Evolutionary conservation across 2,888 invertebrate genomes (phyloP).

Genomic region (Amiota minor): DNA sequence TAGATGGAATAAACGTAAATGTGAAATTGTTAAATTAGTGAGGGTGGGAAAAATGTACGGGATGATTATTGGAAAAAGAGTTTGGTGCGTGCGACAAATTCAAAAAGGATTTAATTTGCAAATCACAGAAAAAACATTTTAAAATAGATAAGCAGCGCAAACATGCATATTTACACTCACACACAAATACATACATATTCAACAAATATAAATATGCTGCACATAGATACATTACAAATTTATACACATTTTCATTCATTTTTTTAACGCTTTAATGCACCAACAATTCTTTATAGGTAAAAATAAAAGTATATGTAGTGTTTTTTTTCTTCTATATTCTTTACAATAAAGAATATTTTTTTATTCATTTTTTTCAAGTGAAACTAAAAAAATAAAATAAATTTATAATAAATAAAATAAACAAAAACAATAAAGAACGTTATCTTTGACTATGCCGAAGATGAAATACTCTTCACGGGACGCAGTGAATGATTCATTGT

Average conservation of each 20-base stretch:
- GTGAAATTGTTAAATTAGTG: not conserved
- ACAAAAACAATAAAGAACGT: no score
- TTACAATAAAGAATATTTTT: no score
- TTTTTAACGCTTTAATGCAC: not conserved
- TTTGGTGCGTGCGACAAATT: not conserved
- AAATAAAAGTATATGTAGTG: not conserved
- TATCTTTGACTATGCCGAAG: no score
- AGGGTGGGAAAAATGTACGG: not conserved
- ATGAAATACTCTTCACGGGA: no score
- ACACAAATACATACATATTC: not conserved
- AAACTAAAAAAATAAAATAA: no score
- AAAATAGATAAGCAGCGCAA: slow-evolving; percentile 6
- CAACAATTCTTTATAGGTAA: not conserved
- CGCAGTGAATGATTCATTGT: no score
- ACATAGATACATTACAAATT: not conserved
- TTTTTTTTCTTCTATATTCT: no score
- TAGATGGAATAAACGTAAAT: no score
- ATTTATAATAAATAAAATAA: no score
- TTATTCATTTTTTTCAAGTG: no score
- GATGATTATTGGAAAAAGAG: slow-evolving; percentile 7
- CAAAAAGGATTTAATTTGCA: slow-evolving; percentile 19
- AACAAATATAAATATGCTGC: not conserved
- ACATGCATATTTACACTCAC: not conserved
- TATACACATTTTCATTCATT: no score
- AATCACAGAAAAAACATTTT: slow-evolving; percentile 17